Base-by-base conservation (phyloP, 2,797 vertebrate genomes). In the Leptodactylus fallax region DNA sequence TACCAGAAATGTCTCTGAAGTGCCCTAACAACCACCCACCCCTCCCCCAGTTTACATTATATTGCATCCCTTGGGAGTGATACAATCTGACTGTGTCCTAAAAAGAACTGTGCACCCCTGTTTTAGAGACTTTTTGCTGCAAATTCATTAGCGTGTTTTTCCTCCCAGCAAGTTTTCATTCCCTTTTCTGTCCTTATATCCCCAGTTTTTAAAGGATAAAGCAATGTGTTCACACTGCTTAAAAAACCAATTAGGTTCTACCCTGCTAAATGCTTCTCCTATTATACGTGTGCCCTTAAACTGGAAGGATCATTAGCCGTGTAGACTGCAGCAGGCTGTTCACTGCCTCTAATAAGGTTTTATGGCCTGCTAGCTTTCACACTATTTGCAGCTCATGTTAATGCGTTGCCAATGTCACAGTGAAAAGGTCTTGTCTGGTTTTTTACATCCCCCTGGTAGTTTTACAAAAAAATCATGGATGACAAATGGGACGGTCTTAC, bases 361-460 rank as follows among this genome's bases (percentile, higher is more conserved):
- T 83, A 71, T 83, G 65, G 67, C 47, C 69, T 84, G 67, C 63
- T 55, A 69, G 27, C 81, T 55, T 83, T 55, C 49, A 83, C 65
- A 83, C 49, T 19, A 80, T 80, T 83, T 49, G 23, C 63, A 53
- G 63, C 47, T 69, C 19, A 63, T 23, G 60, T 47, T 36, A 81
- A 61, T 81, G 56, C 58, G 58, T 23, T 80, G 79, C 6, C 58
- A 81, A 49, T 81, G 79, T 81, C 60, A 81, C 36, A 80, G 27
- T 63, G 9, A 36, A 79, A 58, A 81, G 13, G 36, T 21, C 79
- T 81, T 16, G 72, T 49, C 27, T 81, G 58, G 19, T 45, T 47
- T 49, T 45, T 47, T 49, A 63, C 56, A 61, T n/a, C 45, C 71
- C 11, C 19, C 4, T 45, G 12, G 17, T 51, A 51, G 47, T 49